These are phyloP conservation scores for Eupristina koningsbergeri DNA, from an alignment of 1,140 invertebrate genomes.

Conservation along the genomic window DNA sequence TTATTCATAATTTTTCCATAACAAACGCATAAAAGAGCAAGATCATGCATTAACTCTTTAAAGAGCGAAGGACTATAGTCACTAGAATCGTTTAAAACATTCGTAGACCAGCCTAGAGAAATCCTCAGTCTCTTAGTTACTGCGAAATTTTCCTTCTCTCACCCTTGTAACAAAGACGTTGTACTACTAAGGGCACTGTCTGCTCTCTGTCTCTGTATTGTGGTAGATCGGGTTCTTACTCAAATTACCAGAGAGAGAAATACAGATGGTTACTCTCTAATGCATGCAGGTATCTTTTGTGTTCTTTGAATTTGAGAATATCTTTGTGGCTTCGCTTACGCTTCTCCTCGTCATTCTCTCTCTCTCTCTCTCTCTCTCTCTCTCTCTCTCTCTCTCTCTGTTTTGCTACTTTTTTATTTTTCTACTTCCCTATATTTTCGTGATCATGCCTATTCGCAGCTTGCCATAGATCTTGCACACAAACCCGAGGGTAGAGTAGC, in stretches of 20 bases:
- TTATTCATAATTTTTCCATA: too few species aligned
- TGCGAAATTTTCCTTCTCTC: slow-evolving; percentile 25
- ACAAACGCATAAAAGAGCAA: too few species aligned
- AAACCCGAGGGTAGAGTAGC: slow-evolving; percentile 56
- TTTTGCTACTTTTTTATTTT: not conserved
- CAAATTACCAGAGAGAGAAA: slow-evolving; percentile 56
- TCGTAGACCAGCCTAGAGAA: slow-evolving; percentile 57
- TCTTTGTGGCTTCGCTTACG: slow-evolving; percentile 47
- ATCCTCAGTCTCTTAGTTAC: slow-evolving; percentile 63
- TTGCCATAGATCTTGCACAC: slow-evolving; percentile 59
- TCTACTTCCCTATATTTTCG: not conserved
- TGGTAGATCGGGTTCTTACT: slow-evolving; percentile 54
- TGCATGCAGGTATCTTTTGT: slow-evolving; percentile 68
- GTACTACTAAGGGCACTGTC: not conserved
- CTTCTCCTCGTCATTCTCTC: not conserved
- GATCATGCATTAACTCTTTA: not conserved
- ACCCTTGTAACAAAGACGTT: not conserved
- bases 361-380: not conserved
- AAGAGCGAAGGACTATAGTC: not conserved
- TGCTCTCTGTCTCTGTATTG: slow-evolving; percentile 38
- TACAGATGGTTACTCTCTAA: slow-evolving; percentile 48
- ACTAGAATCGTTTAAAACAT: slow-evolving; percentile 54
- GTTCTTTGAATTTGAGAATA: slow-evolving; percentile 69
- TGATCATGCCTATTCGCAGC: slow-evolving; percentile 51
- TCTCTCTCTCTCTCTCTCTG: not conserved